Evolutionary conservation across 1,140 invertebrate genomes (phyloP).

Genomic region (Drosophila kohkoa): DNA sequence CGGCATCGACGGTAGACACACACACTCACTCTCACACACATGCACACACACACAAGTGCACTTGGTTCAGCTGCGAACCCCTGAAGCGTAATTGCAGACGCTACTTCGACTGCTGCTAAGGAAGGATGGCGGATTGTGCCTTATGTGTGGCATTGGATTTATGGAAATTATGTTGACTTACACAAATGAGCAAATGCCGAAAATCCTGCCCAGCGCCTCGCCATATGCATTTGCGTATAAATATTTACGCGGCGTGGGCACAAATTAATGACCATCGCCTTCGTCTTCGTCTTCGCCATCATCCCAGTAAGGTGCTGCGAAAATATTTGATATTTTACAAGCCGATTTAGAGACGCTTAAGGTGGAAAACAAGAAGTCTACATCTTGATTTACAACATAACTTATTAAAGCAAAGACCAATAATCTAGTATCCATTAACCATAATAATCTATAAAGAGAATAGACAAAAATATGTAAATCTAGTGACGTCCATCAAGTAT

Average conservation of each 20-base stretch:
- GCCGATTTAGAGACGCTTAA: not conserved
- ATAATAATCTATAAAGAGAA: no score
- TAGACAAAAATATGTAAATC: no score
- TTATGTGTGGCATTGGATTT: conserved; percentile 49
- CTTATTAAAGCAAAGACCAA: not conserved
- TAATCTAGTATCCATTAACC: no score
- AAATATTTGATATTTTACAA: conserved; percentile 4
- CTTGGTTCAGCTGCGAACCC: conserved; percentile 29
- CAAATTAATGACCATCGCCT: conserved; percentile 66
- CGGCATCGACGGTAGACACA: conserved; percentile 18
- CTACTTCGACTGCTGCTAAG: not conserved
- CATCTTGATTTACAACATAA: not conserved
- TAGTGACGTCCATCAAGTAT: no score
- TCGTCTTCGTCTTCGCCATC: not conserved
- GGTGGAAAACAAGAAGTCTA: not conserved
- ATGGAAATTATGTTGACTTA: conserved; percentile 80
- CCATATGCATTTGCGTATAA: conserved; percentile 77
- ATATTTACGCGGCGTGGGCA: conserved; percentile 72
- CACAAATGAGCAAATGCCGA: conserved; percentile 78
- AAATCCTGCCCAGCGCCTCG: conserved; percentile 48
- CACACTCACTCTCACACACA: conserved; percentile 11
- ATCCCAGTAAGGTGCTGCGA: not conserved
- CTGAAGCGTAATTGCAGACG: conserved; percentile 7
- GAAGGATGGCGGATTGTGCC: not conserved
- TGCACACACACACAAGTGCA: conserved; percentile 7